Base-by-base conservation (phyloP, 1,140 invertebrate genomes). In the Mesaphorura yosii region DNA sequence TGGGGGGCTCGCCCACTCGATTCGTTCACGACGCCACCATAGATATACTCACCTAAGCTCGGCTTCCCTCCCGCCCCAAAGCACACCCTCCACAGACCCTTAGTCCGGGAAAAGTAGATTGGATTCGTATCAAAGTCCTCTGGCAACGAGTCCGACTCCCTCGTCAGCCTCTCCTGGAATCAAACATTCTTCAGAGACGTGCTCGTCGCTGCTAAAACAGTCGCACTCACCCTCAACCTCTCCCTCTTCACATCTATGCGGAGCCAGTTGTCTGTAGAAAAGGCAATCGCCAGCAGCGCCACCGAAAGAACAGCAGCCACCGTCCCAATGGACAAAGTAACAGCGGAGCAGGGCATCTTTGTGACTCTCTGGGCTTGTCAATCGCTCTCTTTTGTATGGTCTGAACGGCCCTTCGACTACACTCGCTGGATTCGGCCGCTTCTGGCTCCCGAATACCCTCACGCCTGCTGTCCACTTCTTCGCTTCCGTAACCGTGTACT, bases 291-390 rank as follows among this genome's bases (percentile, higher is more conserved):
- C 65, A 94, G 76, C 63, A 92, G 76, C 45, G 87, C 86, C 64
- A 88, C 87, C 59, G 87, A 86, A 64, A 92, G 84, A 66, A 93
- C 90, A 64, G 87, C 87, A 66, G 85, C 84, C 72, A 94, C 90
- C 65, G 89, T 93, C 56, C 88, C 89, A 71, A 93, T 79, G 68
- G 88, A 91, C 66, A 94, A 74, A 65, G 88, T 92, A 66, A 92
- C 86, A 62, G 90, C 88, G 61, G 88, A 91, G 76, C 88, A 93
- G 72, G 87, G 86, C 88, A 93, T 92, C n/a, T n/a, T n/a, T n/a
- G n/a, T n/a, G n/a, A n/a, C n/a, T n/a, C n/a, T n/a, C n/a, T n/a
- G n/a, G n/a, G n/a, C n/a, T n/a, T n/a, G n/a, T n/a, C n/a, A n/a
- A n/a, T n/a, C n/a, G n/a, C n/a, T n/a, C n/a, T n/a, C n/a, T n/a